These are phyloP conservation scores for Agrypnia vestita DNA, from an alignment of 1,140 invertebrate genomes.

Conservation along the genomic window DNA sequence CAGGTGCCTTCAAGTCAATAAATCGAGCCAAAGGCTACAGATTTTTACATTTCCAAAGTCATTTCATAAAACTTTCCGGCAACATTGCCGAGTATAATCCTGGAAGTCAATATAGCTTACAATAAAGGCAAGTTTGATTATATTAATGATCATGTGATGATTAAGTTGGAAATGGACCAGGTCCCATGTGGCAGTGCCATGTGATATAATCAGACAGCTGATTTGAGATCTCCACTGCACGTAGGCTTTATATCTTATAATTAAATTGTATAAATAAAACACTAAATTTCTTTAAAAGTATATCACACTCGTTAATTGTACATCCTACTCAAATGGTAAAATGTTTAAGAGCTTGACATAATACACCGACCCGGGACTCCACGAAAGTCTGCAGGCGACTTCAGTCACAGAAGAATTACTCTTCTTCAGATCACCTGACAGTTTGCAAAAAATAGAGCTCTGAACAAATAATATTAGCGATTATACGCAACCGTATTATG, in stretches of 20 bases:
- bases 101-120: constrained; percentile 35
- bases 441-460: background rate
- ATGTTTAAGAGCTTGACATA: constrained; percentile 34
- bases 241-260: constrained; percentile 55
- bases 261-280: constrained; percentile 59
- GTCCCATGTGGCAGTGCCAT: constrained; percentile 44
- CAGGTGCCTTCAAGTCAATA: background rate
- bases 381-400: background rate
- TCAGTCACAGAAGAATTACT: constrained; percentile 39
- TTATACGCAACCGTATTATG: background rate
- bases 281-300: constrained; percentile 60
- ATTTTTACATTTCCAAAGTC: background rate
- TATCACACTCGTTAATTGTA: constrained; percentile 61
- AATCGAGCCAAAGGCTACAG: background rate
- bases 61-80: background rate
- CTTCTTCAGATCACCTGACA: constrained; percentile 10
- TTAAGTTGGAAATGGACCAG: constrained; percentile 57
- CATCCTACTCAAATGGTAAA: constrained; percentile 59
- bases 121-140: constrained; percentile 45
- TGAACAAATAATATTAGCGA: background rate
- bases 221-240: constrained; percentile 55
- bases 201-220: constrained; percentile 41
- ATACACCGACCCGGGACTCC: constrained; percentile 23
- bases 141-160: constrained; percentile 34
- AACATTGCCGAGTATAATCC: background rate